These are phyloP conservation scores for Cryptocephalus primarius DNA, from an alignment of 2,888 invertebrate species.

Conservation along the genomic window DNA sequence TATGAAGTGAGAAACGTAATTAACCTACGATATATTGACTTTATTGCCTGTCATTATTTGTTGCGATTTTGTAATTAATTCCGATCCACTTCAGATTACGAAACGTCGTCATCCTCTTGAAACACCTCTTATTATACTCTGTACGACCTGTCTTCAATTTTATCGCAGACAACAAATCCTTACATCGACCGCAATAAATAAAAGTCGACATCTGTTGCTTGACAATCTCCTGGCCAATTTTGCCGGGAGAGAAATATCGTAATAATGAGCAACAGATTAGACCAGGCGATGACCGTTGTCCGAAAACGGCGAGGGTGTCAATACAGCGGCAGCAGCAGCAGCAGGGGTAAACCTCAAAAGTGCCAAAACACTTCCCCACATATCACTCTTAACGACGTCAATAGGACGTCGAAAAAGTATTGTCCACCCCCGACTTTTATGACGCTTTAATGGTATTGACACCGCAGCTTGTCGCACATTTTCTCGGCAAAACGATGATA, in stretches of 20 bases:
- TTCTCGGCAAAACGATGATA: no score
- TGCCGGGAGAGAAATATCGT: not conserved
- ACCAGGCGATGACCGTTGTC: not conserved
- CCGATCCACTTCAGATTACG: no score
- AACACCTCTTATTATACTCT: no score
- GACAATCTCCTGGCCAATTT: not conserved
- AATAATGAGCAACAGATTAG: not conserved
- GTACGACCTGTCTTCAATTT: no score
- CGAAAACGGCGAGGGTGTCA: slow-evolving; percentile 6
- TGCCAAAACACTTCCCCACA: slow-evolving; percentile 6
- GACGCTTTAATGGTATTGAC: slow-evolving; percentile 8
- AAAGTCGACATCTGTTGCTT: not conserved
- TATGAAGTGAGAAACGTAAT: no score
- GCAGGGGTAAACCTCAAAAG: slow-evolving; percentile 9
- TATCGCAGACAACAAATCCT: no score
- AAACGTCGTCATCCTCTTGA: no score
- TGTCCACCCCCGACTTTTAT: slow-evolving; percentile 10
- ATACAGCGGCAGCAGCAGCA: slow-evolving; percentile 5
- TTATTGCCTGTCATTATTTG: no score
- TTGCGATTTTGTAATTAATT: no score
- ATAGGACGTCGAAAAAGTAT: slow-evolving; percentile 3
- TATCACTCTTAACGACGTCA: slow-evolving; percentile 4
- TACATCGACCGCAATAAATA: not conserved
- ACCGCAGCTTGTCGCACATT: slow-evolving; percentile 5
- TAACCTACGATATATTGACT: no score